Evolutionary conservation across 2,797 vertebrate genomes (phyloP).

Genomic region (Poecilia velifera): DNA sequence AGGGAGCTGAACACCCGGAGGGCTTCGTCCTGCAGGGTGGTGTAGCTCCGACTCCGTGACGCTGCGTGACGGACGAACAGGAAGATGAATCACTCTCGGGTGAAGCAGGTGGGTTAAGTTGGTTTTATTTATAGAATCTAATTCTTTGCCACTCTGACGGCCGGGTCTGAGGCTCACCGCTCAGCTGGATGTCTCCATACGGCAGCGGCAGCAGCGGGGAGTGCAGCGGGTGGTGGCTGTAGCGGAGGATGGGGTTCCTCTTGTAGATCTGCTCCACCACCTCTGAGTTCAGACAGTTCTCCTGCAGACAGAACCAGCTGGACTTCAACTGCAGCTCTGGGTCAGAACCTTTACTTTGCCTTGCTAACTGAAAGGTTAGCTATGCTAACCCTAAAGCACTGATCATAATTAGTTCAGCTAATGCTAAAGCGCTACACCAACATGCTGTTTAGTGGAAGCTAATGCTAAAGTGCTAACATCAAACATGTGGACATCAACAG

Average conservation of each 20-base stretch:
- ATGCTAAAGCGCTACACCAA: too few relatives aligned
- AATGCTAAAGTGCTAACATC: not conserved
- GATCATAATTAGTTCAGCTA: not conserved
- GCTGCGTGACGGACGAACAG: constrained; percentile 65
- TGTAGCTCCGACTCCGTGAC: constrained; percentile 87
- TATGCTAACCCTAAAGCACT: not conserved
- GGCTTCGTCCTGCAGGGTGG: constrained; percentile 93
- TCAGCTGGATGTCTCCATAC: constrained; percentile 92
- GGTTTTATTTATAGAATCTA: not conserved
- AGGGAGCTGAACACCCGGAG: constrained; percentile 93
- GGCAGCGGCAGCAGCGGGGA: constrained; percentile 93
- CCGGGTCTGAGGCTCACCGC: constrained; percentile 76
- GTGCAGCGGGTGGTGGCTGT: constrained; percentile 93
- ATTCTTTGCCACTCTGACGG: not conserved
- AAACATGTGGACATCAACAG: not conserved
- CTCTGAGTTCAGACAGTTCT: constrained; percentile 93
- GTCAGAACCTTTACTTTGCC: not conserved
- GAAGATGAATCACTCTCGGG: not conserved
- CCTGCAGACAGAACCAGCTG: constrained; percentile 72
- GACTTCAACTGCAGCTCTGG: not conserved
- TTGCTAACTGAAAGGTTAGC: not conserved
- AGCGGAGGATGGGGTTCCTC: constrained; percentile 96
- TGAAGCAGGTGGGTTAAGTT: not conserved
- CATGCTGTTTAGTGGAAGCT: too few relatives aligned
- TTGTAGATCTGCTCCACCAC: constrained; percentile 98